phyloP scores from a whole-genome alignment of 2,888 invertebrate species.

The Pomacea canaliculata region DNA sequence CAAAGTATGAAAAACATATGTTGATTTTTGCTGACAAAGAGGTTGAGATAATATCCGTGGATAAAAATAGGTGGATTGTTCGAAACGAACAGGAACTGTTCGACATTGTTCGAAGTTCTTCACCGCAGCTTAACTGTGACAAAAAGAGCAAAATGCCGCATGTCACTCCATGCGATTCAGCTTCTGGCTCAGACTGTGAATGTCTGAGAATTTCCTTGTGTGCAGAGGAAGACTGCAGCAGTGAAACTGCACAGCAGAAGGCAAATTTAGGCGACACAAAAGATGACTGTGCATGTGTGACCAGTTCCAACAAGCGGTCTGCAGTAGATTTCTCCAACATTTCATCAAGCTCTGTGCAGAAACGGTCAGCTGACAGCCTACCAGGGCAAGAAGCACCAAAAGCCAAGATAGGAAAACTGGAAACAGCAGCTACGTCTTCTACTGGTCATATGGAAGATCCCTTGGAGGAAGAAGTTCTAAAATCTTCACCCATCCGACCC shows the following conservation, averaged over 20 bases:
- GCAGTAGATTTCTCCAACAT: slow-evolving; percentile 7
- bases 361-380: background rate
- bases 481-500: background rate
- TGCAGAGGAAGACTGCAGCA: background rate
- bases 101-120: slow-evolving; percentile 36
- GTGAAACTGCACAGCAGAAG: background rate
- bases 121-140: background rate
- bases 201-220: background rate
- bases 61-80: slow-evolving; percentile 60
- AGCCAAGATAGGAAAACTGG: slow-evolving; percentile 3
- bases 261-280: background rate
- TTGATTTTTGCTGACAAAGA: slow-evolving; percentile 58
- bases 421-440: slow-evolving; percentile 17
- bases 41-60: slow-evolving; percentile 61
- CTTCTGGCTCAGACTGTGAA: slow-evolving; percentile 19
- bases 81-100: slow-evolving; percentile 57
- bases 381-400: background rate
- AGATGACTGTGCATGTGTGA: slow-evolving; percentile 22
- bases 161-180: slow-evolving; percentile 12
- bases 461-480: slow-evolving; percentile 14
- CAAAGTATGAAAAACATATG: slow-evolving; percentile 55
- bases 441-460: slow-evolving; percentile 17
- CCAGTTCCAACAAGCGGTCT: slow-evolving; percentile 10
- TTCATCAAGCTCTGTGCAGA: slow-evolving; percentile 14
- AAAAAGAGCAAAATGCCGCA: background rate